A percentile compares a stretch with the other conserved stretches of the same genome.
These are phyloP conservation scores for Lota lota DNA, from an alignment of 2,113 vertebrate species.

Conservation along the genomic window DNA sequence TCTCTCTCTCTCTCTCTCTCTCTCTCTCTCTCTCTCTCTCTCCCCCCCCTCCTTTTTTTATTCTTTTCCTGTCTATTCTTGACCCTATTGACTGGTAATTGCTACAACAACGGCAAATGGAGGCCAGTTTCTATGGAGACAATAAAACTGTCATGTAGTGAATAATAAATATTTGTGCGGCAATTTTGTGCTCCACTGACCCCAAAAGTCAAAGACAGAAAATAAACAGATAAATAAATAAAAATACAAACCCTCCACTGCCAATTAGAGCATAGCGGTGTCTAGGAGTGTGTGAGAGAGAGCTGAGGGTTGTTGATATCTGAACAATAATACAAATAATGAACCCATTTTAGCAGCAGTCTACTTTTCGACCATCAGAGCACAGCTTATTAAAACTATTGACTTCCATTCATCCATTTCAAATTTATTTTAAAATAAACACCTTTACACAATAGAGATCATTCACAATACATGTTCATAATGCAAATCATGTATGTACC, in stretches of 20 bases:
- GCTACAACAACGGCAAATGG: conserved; percentile 44
- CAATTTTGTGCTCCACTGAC: conserved; percentile 65
- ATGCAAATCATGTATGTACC: no score
- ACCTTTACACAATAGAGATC: no score
- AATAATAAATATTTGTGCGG: conserved; percentile 64
- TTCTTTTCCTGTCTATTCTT: conserved; percentile 19
- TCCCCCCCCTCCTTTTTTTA: background rate
- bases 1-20: background rate
- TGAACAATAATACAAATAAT: background rate
- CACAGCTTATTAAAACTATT: no score
- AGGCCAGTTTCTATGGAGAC: conserved; percentile 59
- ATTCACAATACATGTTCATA: no score
- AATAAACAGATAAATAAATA: conserved; percentile 62
- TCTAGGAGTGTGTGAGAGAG: conserved; percentile 48
- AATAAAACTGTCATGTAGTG: conserved; percentile 53
- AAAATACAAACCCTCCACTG: conserved; percentile 45
- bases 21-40: background rate
- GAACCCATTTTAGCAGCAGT: conserved; percentile 45
- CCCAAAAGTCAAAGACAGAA: conserved; percentile 57
- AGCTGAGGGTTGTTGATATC: conserved; percentile 29
- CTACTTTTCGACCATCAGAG: no score
- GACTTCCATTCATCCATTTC: no score
- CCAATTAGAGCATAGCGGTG: conserved; percentile 52
- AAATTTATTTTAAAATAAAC: no score
- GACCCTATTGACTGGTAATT: conserved; percentile 56